Evolutionary conservation across 2,113 vertebrate species (phyloP).

Genomic region (Meleagris gallopavo): DNA sequence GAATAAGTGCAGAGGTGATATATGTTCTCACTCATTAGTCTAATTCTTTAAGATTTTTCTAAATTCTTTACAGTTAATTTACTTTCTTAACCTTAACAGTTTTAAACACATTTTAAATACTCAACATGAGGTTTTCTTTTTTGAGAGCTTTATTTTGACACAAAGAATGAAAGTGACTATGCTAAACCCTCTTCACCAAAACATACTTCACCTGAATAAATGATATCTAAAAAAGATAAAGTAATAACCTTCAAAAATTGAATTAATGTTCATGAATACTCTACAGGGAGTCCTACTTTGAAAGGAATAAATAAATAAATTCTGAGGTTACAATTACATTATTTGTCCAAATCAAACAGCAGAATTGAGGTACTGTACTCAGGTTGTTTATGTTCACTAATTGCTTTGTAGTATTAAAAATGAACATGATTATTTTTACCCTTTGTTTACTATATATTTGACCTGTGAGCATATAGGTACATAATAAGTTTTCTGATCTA

Average conservation of each 20-base stretch:
- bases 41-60: too few species aligned
- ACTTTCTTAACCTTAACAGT: too few species aligned
- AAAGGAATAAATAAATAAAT: neutral
- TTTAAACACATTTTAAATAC: too few species aligned
- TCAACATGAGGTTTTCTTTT: too few species aligned
- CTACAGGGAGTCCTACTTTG: neutral
- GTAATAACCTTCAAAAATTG: rapidly evolving
- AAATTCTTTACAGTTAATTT: too few species aligned
- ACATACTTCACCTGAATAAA: too few species aligned
- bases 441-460: rapidly evolving
- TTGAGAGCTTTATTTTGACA: too few species aligned
- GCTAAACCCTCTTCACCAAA: too few species aligned
- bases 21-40: too few species aligned
- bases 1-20: too few species aligned
- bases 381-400: neutral
- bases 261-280: neutral
- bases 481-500: neutral
- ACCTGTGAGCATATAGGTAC: neutral
- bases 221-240: neutral
- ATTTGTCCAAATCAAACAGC: neutral
- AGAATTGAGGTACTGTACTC: neutral
- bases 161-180: too few species aligned
- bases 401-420: neutral
- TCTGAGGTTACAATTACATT: neutral
- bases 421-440: neutral